Evolutionary conservation across 2,797 vertebrate genomes (phyloP), one percentile per base, ranked within the genome.

Genomic region (Gadopsis bispinosus): DNA sequence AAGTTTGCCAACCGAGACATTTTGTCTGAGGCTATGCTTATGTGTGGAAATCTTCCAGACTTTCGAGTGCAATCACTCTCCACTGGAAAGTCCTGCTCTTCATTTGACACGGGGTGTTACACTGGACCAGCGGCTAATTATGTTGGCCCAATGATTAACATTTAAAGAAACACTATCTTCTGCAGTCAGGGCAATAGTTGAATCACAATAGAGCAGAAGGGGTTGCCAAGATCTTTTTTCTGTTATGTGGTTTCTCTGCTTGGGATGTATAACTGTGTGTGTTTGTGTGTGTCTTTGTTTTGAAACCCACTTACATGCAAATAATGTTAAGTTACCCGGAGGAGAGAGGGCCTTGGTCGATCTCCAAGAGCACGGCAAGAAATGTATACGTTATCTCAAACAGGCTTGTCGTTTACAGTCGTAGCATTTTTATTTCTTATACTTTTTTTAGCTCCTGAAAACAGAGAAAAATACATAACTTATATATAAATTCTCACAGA

Each of bases 51-150:
- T 94, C 90, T 92, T 64, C 68, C 72, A 77, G 83, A 92, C 90
- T 92, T 94, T 92, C 91, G 92, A 95, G 89, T 90, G 89, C 87
- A 90, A 89, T 91, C 88, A 83, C 86, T 88, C 74, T 86, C 85
- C 74, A 68, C 73, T 82, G 80, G 75, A 91, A 89, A 85, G 88
- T 90, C 83, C 86, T 83, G 80, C 90, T 90, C 81, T 91, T 91
- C 84, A 89, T 91, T 88, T 90, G 88, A 91, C 80, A 91, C 39
- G 79, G 86, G 64, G 78, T 77, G 87, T 91, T 92, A 82, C 83
- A 74, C 86, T 75, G 87, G 87, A 87, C 85, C 87, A 83, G 76
- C 56, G 82, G 83, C 89, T 92, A 93, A 94, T 93, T 91, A 88
- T 82, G 75, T 75, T 85, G 78, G 65, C 73, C 80, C 74, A 65